phyloP scores from a whole-genome alignment of 2,888 invertebrate genomes.

The Onthophagus sagittarius region DNA sequence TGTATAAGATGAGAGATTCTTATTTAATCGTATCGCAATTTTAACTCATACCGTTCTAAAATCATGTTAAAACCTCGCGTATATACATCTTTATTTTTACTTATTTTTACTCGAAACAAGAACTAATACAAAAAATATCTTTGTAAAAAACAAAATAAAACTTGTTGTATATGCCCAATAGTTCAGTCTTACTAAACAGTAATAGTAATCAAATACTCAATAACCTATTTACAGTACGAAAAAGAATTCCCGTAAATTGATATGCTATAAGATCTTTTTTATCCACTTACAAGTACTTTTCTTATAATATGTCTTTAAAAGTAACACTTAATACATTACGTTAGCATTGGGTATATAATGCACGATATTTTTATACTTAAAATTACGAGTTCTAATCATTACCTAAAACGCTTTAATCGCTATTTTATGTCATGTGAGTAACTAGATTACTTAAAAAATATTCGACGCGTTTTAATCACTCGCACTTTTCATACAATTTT shows the following conservation, averaged over 20 bases:
- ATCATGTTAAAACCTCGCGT: neutral
- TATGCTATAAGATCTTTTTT: slow-evolving; percentile 3
- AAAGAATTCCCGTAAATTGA: neutral
- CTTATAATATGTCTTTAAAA: neutral
- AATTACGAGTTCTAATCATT: slow-evolving; percentile 3
- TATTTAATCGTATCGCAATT: neutral
- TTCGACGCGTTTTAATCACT: neutral
- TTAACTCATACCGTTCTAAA: neutral
- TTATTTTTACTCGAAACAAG: neutral
- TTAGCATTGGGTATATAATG: neutral
- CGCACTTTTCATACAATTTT: too few species aligned
- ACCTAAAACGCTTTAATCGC: neutral
- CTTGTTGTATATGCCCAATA: slow-evolving; percentile 5
- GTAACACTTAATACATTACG: neutral
- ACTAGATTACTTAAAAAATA: neutral
- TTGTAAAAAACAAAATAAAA: neutral
- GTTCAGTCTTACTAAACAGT: slow-evolving; percentile 13
- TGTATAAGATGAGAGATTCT: neutral
- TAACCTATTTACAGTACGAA: slow-evolving; percentile 1
- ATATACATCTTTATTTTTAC: neutral
- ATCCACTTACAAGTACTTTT: neutral
- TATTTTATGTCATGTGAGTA: neutral
- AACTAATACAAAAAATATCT: neutral
- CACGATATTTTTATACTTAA: neutral
- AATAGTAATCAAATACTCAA: slow-evolving; percentile 1